Evolutionary conservation across 2,797 vertebrate genomes (phyloP).

Genomic region (Tapera naevia): DNA sequence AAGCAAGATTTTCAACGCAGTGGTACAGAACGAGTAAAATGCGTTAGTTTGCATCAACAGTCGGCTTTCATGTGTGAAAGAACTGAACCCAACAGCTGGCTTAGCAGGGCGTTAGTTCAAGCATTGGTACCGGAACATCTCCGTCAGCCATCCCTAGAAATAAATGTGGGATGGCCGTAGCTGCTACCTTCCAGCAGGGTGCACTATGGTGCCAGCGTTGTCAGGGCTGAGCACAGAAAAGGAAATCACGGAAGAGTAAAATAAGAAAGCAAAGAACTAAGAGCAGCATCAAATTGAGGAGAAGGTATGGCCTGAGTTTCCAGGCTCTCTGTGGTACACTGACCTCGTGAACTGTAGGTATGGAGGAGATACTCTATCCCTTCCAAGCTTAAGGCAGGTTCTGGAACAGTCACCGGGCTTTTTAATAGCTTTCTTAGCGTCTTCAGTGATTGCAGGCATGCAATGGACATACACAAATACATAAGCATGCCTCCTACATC

Average conservation of each 20-base stretch:
- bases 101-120: not conserved
- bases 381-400: conserved; percentile 10
- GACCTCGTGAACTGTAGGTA: conserved; percentile 11
- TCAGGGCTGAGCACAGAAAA: not conserved
- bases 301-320: conserved; percentile 19
- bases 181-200: conserved; percentile 52
- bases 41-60: not conserved
- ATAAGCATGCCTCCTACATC: not conserved
- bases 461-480: not conserved
- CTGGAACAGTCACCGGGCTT: not conserved
- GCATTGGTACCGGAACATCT: not conserved
- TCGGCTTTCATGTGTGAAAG: not conserved
- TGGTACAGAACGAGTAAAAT: not conserved
- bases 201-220: conserved; percentile 56
- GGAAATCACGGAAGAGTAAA: not conserved
- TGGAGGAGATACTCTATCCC: not conserved
- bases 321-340: conserved; percentile 18
- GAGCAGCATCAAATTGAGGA: not conserved
- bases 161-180: not conserved
- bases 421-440: not conserved
- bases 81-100: not conserved
- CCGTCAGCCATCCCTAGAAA: not conserved
- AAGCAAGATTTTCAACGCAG: not conserved
- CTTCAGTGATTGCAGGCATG: not conserved
- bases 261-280: not conserved